Evolutionary conservation across 2,888 invertebrate genomes (phyloP).

Genomic region (Sepioteuthis lessoniana): DNA sequence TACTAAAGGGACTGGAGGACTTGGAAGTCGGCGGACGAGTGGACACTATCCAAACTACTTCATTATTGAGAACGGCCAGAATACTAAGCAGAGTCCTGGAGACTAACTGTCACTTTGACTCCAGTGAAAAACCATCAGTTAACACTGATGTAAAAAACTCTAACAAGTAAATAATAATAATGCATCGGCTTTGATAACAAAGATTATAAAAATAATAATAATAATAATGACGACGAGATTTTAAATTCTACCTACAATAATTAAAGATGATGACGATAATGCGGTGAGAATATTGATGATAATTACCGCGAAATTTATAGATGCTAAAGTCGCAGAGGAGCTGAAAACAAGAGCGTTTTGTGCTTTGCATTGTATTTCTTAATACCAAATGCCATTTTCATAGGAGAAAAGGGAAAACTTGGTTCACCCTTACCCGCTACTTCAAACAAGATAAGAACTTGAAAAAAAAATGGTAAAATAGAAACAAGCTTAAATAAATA

Average conservation of each 20-base stretch:
- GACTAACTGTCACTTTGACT: too few species aligned
- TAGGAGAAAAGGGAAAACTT: background rate
- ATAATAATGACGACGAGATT: too few species aligned
- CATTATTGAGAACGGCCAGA: too few species aligned
- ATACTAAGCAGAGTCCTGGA: too few species aligned
- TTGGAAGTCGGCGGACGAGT: too few species aligned
- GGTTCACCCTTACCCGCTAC: background rate
- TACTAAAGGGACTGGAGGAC: too few species aligned
- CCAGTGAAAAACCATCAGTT: too few species aligned
- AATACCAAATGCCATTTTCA: background rate
- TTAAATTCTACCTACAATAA: background rate
- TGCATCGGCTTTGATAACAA: too few species aligned
- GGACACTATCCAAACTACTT: too few species aligned
- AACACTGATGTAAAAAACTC: too few species aligned
- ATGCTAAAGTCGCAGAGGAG: background rate
- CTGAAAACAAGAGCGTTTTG: background rate
- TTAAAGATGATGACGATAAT: background rate
- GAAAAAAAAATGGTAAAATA: background rate
- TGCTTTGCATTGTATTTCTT: background rate
- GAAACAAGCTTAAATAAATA: background rate
- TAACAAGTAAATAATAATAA: too few species aligned
- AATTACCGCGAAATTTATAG: background rate
- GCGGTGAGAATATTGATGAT: background rate
- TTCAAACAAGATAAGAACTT: background rate
- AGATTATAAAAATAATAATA: too few species aligned